These are phyloP conservation scores for Phortica variegata DNA, from an alignment of 1,140 invertebrate species.

Conservation along the genomic window DNA sequence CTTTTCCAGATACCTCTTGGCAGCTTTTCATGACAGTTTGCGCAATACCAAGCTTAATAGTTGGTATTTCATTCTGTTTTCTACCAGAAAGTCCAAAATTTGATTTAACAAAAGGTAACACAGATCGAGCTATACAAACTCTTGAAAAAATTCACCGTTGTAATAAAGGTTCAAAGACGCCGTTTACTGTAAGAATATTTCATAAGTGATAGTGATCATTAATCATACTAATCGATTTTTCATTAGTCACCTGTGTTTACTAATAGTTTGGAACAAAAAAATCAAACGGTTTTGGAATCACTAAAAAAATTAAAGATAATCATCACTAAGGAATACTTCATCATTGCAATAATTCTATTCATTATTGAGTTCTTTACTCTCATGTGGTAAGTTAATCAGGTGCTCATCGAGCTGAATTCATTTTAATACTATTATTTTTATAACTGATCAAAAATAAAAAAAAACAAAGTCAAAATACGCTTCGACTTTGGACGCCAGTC, in stretches of 20 bases:
- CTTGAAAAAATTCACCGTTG: neutral
- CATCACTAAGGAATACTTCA: neutral
- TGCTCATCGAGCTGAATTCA: no score
- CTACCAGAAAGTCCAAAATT: conserved; percentile 8
- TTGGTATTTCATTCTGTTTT: conserved; percentile 1
- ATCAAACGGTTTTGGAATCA: no score
- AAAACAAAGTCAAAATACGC: conserved; percentile 2
- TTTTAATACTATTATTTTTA: no score
- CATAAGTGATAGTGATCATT: no score
- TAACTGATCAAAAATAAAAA: no score
- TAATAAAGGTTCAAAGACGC: no score
- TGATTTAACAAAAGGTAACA: conserved; percentile 2
- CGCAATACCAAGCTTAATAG: conserved; percentile 1
- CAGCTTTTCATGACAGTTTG: neutral
- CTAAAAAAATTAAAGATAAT: neutral
- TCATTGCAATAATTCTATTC: neutral
- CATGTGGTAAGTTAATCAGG: conserved; percentile 5
- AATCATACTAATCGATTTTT: no score
- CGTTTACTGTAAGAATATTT: no score
- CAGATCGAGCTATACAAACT: neutral
- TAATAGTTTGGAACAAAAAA: no score
- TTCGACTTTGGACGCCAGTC: conserved; percentile 5
- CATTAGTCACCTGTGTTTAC: no score
- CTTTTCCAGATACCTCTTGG: neutral
- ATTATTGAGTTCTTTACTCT: conserved; percentile 1